phyloP scores from a whole-genome alignment of 2,888 invertebrate species.

The Hydraecia micacea region DNA sequence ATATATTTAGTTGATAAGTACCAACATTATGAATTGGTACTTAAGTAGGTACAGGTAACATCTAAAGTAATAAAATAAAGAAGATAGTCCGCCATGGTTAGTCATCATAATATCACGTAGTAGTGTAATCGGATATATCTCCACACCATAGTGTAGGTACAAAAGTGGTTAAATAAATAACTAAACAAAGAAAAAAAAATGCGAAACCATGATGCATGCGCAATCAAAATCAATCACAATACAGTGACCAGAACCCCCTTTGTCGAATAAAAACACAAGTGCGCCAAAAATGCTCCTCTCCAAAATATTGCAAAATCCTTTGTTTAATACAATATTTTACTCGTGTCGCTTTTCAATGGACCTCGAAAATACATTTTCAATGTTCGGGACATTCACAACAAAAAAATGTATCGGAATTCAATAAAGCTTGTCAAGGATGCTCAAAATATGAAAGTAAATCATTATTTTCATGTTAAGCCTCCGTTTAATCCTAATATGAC shows the following conservation, averaged over 20 bases:
- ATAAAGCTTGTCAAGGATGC: too few species aligned
- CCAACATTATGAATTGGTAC: neutral
- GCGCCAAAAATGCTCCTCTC: neutral
- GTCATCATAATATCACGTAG: neutral
- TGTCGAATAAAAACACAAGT: neutral
- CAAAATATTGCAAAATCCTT: conserved; percentile 1
- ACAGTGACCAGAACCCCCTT: neutral
- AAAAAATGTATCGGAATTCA: too few species aligned
- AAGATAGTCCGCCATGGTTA: neutral
- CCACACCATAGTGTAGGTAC: neutral
- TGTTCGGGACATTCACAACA: neutral
- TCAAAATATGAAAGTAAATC: too few species aligned
- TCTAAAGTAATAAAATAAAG: neutral
- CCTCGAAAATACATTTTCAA: conserved; percentile 16
- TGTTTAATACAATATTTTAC: conserved; percentile 21
- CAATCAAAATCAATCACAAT: neutral
- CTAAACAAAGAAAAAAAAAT: neutral
- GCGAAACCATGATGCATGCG: neutral
- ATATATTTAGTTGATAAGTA: neutral
- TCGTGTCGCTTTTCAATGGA: conserved; percentile 2
- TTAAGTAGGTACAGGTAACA: neutral
- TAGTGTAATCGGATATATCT: neutral
- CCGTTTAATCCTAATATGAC: too few species aligned
- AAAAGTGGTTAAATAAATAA: neutral
- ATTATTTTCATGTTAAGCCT: too few species aligned